A percentile compares a stretch with the other conserved stretches of the same genome.
Evolutionary conservation across 2,888 invertebrate genomes (phyloP).

Genomic region (Dermolepida albohirtum): DNA sequence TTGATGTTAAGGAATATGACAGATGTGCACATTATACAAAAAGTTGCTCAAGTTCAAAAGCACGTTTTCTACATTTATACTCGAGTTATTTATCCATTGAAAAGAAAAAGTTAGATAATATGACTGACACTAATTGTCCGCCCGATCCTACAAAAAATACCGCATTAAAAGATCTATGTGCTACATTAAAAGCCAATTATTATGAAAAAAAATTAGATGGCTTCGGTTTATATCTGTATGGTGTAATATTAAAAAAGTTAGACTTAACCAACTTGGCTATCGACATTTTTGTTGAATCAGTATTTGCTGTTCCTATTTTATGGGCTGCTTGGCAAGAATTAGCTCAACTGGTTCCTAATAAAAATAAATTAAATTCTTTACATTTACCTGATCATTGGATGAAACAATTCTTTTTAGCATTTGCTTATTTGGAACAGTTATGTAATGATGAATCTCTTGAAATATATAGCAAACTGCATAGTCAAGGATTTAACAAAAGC

Average conservation of each 20-base stretch:
- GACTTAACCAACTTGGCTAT: constrained; percentile 84
- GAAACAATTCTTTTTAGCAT: constrained; percentile 90
- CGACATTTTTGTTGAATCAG: constrained; percentile 82
- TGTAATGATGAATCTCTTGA: constrained; percentile 90
- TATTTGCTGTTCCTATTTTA: constrained; percentile 83
- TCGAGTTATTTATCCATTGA: constrained; percentile 90
- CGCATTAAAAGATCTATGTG: constrained; percentile 69
- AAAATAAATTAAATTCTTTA: constrained; percentile 77
- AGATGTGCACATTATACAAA: constrained; percentile 85
- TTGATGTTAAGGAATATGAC: constrained; percentile 92
- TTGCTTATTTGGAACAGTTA: constrained; percentile 90
- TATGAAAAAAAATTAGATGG: constrained; percentile 80
- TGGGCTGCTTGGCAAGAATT: constrained; percentile 98
- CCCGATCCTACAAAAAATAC: constrained; percentile 69
- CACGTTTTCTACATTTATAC: constrained; percentile 87
- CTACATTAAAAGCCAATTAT: constrained; percentile 71
- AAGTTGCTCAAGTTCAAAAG: constrained; percentile 76
- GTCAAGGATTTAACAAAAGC: constrained; percentile 87
- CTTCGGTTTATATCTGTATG: constrained; percentile 89
- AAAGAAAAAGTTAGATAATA: constrained; percentile 88
- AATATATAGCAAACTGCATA: constrained; percentile 80
- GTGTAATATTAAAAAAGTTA: constrained; percentile 88
- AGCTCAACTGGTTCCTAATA: constrained; percentile 78
- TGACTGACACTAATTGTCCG: constrained; percentile 71
- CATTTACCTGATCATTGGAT: constrained; percentile 92